Evolutionary conservation across 2,888 invertebrate species (phyloP).

Genomic region (Drosophila seclusa): DNA sequence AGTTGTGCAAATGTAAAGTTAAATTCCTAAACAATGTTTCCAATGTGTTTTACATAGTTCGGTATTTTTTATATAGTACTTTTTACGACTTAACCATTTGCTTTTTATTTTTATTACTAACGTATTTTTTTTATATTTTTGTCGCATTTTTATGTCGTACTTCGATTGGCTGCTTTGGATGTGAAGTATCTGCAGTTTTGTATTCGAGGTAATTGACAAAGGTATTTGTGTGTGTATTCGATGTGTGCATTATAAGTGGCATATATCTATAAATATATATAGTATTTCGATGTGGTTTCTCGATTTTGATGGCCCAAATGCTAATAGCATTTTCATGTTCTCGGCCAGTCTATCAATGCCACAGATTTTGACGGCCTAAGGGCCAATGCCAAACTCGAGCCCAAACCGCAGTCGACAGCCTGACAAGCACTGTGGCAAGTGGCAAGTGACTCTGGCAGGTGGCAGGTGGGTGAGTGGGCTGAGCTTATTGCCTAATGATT

Average conservation of each 20-base stretch:
- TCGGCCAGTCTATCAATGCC: conserved; percentile 59
- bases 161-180: conserved; percentile 53
- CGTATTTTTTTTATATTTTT: conserved; percentile 34
- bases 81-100: conserved; percentile 46
- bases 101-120: conserved; percentile 52
- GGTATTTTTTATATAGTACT: conserved; percentile 12
- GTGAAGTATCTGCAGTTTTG: conserved; percentile 40
- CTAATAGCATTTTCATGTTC: conserved; percentile 77
- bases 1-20: conserved; percentile 27
- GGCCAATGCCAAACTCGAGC: conserved; percentile 36
- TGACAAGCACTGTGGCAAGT: conserved; percentile 36
- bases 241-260: conserved; percentile 12
- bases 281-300: conserved; percentile 55
- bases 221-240: conserved; percentile 2
- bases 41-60: conserved; percentile 31
- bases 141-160: conserved; percentile 62
- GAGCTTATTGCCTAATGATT: conserved; percentile 29
- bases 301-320: conserved; percentile 65
- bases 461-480: conserved; percentile 19
- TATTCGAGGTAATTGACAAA: conserved; percentile 58
- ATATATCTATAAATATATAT: conserved; percentile 17
- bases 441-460: conserved; percentile 24
- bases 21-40: conserved; percentile 42
- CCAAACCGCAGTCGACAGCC: conserved; percentile 54
- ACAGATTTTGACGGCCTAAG: conserved; percentile 51